These are phyloP conservation scores for Xestia c-nigrum DNA, from an alignment of 2,888 invertebrate genomes.

Conservation along the genomic window DNA sequence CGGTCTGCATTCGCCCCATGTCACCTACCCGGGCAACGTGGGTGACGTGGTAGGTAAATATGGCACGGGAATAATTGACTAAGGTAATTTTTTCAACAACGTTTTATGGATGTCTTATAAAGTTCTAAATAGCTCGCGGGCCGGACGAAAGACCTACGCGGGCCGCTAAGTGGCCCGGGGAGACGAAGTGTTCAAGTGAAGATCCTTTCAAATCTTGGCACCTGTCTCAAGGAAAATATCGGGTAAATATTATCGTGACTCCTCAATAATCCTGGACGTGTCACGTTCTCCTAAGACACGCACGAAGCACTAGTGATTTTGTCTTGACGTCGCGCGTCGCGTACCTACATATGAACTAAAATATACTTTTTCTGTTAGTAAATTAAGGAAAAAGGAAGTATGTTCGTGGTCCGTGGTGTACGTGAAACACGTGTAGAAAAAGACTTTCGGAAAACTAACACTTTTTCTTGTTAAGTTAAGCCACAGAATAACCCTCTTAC, in stretches of 20 bases:
- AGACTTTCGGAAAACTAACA: not conserved
- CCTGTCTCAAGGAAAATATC: not conserved
- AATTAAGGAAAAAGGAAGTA: constrained; percentile 15
- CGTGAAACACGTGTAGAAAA: constrained; percentile 22
- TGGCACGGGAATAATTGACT: too few species aligned
- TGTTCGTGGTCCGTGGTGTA: not conserved
- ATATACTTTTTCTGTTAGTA: constrained; percentile 5
- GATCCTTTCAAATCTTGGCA: not conserved
- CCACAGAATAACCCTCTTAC: not conserved
- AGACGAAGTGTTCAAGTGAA: too few species aligned
- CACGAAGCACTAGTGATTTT: not conserved
- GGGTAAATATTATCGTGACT: not conserved
- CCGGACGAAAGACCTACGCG: too few species aligned
- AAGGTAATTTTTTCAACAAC: too few species aligned
- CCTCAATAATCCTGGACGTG: not conserved
- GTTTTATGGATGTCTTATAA: too few species aligned
- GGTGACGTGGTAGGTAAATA: too few species aligned
- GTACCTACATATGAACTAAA: not conserved
- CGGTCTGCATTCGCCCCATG: too few species aligned
- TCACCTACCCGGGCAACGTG: too few species aligned
- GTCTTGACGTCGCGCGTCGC: not conserved
- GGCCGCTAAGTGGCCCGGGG: too few species aligned
- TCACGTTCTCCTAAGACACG: not conserved
- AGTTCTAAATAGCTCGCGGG: too few species aligned
- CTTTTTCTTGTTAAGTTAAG: not conserved